These are phyloP conservation scores for Helleia helle DNA, from an alignment of 2,888 invertebrate genomes.

Conservation along the genomic window DNA sequence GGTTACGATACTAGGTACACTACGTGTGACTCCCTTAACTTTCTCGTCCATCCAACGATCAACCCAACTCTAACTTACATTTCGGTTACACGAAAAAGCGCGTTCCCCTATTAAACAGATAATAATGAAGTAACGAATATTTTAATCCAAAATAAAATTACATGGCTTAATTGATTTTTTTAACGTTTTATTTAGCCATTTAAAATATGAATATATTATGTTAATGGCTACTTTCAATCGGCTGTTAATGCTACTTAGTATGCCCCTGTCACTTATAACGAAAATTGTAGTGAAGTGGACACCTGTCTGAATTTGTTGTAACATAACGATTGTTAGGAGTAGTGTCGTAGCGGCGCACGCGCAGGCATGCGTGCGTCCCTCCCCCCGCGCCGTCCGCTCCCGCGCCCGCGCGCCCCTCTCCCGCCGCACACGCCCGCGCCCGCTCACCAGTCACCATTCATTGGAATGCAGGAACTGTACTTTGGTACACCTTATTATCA, in stretches of 20 bases:
- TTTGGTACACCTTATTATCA: constrained; percentile 51
- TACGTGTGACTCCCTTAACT: background rate
- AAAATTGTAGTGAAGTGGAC: constrained; percentile 44
- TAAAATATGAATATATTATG: constrained; percentile 9
- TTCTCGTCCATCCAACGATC: background rate
- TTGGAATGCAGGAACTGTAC: constrained; percentile 58
- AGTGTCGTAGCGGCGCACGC: constrained; percentile 48
- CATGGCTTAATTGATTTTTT: constrained; percentile 4
- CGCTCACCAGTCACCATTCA: constrained; percentile 43
- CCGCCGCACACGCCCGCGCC: constrained; percentile 21
- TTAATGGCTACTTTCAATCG: constrained; percentile 3
- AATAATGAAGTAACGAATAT: background rate
- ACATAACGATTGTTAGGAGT: constrained; percentile 38
- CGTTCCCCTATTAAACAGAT: background rate
- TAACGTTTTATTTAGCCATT: constrained; percentile 5
- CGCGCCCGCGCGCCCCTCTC: constrained; percentile 22
- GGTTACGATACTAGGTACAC: too few relatives aligned
- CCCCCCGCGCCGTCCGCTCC: constrained; percentile 20
- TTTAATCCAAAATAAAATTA: background rate
- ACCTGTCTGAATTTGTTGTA: constrained; percentile 56
- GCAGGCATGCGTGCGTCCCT: constrained; percentile 51
- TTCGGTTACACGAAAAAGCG: background rate
- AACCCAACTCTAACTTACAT: background rate
- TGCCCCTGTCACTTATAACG: constrained; percentile 30
- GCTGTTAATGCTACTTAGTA: constrained; percentile 23